These are phyloP conservation scores for Candoia aspera DNA, from an alignment of 2,113 vertebrate species.

Conservation along the genomic window DNA sequence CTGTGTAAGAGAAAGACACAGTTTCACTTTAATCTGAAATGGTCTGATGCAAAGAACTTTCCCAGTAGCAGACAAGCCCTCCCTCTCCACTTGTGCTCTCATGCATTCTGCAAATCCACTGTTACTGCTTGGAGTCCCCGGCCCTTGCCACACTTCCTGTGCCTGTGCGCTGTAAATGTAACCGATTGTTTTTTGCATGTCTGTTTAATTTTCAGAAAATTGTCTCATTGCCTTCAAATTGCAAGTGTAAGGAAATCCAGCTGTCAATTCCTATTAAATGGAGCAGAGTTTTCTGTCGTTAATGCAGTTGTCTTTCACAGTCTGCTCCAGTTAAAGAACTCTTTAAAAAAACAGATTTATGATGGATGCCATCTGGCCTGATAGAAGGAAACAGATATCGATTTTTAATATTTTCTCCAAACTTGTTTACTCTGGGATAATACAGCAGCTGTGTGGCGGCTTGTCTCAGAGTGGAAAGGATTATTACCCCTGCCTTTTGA, in stretches of 20 bases:
- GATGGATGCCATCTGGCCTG: conserved; percentile 84
- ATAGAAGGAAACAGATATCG: conserved; percentile 92
- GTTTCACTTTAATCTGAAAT: neutral
- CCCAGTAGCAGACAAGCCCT: neutral
- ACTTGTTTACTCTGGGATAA: conserved; percentile 88
- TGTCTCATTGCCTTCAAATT: conserved; percentile 61
- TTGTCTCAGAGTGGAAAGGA: conserved; percentile 82
- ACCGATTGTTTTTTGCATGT: conserved; percentile 56
- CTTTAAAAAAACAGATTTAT: conserved; percentile 82
- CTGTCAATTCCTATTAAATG: conserved; percentile 60
- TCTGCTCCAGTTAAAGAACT: conserved; percentile 72
- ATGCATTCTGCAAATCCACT: conserved; percentile 33
- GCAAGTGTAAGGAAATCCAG: conserved; percentile 68
- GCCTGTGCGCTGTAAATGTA: conserved; percentile 40
- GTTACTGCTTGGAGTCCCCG: conserved; percentile 27
- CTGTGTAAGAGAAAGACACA: neutral
- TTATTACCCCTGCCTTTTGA: conserved; percentile 86
- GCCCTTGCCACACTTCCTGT: conserved; percentile 47
- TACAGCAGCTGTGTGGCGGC: conserved; percentile 78
- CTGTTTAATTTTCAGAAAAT: conserved; percentile 70
- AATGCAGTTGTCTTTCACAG: conserved; percentile 72
- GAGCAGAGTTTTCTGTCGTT: conserved; percentile 56
- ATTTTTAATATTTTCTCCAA: conserved; percentile 91
- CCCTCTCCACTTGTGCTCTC: conserved; percentile 3
- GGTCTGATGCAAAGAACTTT: neutral